A percentile compares a stretch with the other conserved stretches of the same genome.
Conservation (phyloP, 2,797 vertebrate species). For the Dryobates pubescens region DNA sequence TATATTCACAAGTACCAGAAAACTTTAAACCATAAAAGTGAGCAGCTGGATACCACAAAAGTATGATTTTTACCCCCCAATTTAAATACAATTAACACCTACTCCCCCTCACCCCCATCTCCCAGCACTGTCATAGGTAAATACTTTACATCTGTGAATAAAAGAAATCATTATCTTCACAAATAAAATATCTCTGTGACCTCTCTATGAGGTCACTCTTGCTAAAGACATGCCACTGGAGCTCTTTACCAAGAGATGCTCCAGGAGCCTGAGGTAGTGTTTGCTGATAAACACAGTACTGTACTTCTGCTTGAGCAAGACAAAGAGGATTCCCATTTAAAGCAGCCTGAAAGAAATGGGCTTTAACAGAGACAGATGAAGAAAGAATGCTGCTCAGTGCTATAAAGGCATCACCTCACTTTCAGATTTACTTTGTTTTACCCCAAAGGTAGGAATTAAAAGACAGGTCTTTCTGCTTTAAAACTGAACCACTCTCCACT, state of each 20-base stretch:
- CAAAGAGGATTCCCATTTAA: not conserved
- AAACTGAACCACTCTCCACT: not conserved
- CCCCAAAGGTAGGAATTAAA: not conserved
- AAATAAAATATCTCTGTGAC: not conserved
- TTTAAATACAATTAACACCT: not conserved
- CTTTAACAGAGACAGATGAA: not conserved
- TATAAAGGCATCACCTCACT: not conserved
- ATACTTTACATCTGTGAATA: not conserved
- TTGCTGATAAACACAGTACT: not conserved
- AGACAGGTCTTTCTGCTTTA: not conserved
- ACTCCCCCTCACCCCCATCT: not conserved
- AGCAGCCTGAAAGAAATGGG: not conserved
- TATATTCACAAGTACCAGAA: slow-evolving; percentile 45
- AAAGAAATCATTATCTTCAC: not conserved
- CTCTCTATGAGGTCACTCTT: not conserved
- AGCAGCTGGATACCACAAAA: not conserved
- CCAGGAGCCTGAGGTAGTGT: not conserved
- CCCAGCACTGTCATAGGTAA: not conserved
- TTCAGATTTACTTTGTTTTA: not conserved
- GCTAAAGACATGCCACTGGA: not conserved
- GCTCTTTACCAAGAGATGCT: not conserved
- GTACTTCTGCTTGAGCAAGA: not conserved
- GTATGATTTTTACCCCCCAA: not conserved
- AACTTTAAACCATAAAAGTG: slow-evolving; percentile 26
- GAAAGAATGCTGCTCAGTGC: not conserved